phyloP scores from a whole-genome alignment of 2,113 vertebrate species.

The Shinisaurus crocodilurus region DNA sequence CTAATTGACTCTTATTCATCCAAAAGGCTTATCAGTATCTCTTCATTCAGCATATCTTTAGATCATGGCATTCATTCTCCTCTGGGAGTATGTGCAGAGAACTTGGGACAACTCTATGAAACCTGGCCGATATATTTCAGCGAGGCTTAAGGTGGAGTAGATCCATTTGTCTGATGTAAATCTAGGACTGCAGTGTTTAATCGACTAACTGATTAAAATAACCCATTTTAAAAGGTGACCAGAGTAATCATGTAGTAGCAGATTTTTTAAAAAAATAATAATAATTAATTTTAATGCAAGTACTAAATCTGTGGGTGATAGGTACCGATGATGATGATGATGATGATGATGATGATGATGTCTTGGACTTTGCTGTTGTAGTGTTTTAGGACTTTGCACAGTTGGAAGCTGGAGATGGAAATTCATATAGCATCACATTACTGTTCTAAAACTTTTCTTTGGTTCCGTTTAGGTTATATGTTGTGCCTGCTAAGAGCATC shows the following conservation, averaged over 20 bases:
- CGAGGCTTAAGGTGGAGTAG: too few species aligned
- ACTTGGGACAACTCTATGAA: neutral
- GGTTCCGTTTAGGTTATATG: conserved; percentile 88
- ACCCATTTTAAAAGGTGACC: neutral
- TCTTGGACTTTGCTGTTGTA: neutral
- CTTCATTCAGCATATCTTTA: neutral
- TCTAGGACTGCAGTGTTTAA: neutral
- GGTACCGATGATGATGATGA: neutral
- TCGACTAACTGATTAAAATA: neutral
- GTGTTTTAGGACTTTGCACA: neutral
- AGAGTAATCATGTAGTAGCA: too few species aligned
- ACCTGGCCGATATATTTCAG: neutral
- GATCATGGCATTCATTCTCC: neutral
- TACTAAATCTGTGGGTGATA: too few species aligned
- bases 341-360: too few species aligned
- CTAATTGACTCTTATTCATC: neutral
- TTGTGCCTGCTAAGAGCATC: conserved; percentile 83
- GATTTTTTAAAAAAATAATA: neutral
- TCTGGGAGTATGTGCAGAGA: neutral
- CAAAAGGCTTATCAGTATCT: neutral
- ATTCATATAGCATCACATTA: neutral
- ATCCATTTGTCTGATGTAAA: neutral
- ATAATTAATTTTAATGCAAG: neutral
- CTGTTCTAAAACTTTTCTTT: conserved; percentile 52
- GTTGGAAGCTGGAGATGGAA: neutral